Evolutionary conservation across 2,888 invertebrate genomes (phyloP), one percentile per base, ranked within the genome.

Genomic region (Cartodere bifasciata): DNA sequence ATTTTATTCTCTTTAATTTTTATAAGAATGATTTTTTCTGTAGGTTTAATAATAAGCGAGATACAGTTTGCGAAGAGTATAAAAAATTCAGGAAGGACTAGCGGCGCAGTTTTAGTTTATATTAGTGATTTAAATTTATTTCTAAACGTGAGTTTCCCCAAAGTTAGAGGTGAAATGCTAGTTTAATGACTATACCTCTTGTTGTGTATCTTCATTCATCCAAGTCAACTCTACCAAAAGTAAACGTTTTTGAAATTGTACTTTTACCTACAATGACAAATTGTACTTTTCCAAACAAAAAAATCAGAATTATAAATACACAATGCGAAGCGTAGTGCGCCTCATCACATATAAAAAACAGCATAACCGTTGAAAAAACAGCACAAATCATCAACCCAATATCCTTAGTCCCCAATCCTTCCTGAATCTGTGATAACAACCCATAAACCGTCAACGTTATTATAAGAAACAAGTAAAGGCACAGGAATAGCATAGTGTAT

Each of bases 381-480:
- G 77, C 78, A 1, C 78, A 78, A 22, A 79, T 60, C 1, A 74
- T 71, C 14, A 79, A 49, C 1, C 79, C 79, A 31, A 80, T 70
- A 44, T 80, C 79, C 50, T 79, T 79, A 10, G 70, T 61, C n/a
- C 77, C 75, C 34, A 79, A 72, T 1, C 80, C 79, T 35, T 72
- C 74, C 15, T 78, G 77, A 13, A 80, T 68, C 53, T 79, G 77
- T 7, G 79, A 79, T 50, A 80, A 64, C 2, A 80, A 58, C 0
- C 80, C 79, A 43, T 80, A 80, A 43, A 80, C 73, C 0, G 79
- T 79, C n/a, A 80, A 54, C 1, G 79, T 80, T 29, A 80, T 78
- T 34, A 77, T 73, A 7, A 79, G 67, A 48, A 80, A 80, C 7
- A 80, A 61, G 49, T 79, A 79, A 3, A 79, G 60, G 46, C 68